Evolutionary conservation across 2,113 vertebrate genomes (phyloP).

Genomic region (Mesocricetus auratus): DNA sequence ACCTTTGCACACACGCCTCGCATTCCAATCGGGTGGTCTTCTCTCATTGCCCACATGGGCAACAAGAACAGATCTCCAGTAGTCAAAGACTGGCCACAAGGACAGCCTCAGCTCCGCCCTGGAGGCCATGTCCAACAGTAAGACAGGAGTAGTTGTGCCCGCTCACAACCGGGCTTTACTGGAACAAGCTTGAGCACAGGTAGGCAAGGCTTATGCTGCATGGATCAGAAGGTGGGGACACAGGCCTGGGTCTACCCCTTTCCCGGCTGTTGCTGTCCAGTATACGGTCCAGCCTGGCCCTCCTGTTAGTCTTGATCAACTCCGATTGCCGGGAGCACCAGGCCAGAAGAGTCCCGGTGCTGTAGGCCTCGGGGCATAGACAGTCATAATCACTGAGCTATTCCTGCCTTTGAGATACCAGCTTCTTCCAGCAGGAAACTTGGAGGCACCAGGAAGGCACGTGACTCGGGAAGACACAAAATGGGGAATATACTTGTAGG

Average conservation of each 20-base stretch:
- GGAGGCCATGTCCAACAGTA: neutral
- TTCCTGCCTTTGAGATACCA: neutral
- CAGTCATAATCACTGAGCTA: neutral
- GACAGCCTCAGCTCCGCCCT: accelerated
- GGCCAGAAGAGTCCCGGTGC: too few species aligned
- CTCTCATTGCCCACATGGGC: too few species aligned
- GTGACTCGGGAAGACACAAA: neutral
- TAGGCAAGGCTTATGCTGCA: accelerated
- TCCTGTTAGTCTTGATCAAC: neutral
- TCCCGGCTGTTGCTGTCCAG: accelerated
- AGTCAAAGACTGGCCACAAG: neutral
- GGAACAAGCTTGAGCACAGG: neutral
- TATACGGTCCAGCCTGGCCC: neutral
- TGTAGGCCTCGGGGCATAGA: neutral
- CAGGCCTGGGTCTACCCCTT: neutral
- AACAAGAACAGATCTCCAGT: neutral
- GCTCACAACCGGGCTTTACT: too few species aligned
- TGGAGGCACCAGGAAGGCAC: neutral
- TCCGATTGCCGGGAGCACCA: neutral
- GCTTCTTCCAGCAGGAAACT: neutral
- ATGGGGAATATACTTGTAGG: neutral
- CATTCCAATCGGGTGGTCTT: accelerated
- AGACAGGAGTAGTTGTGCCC: neutral
- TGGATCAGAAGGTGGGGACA: neutral
- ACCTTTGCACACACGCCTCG: neutral